Base-by-base conservation (phyloP, 2,797 vertebrate species). In the Oryzias dopingdopingensis region DNA sequence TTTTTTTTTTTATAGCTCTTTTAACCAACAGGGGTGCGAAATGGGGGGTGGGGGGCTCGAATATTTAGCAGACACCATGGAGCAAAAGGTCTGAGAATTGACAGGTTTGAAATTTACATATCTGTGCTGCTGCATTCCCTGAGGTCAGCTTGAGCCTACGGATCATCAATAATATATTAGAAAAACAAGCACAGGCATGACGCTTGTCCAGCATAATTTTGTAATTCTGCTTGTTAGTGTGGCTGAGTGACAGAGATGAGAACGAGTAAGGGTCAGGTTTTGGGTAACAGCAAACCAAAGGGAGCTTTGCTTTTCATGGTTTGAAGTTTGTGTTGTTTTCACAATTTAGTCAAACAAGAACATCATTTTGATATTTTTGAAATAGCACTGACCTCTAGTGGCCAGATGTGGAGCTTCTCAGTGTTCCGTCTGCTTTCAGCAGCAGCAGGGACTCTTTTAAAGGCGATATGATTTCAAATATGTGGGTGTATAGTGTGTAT, bases 371-470 rank as follows among this genome's bases (percentile, higher is more conserved):
- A 52, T 49, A 84, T 81, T 62, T 55, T 12, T 87, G 65, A 68
- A 83, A 72, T 42, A 64, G 62, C 79, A 88, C 72, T 88, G 84
- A 84, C 88, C 86, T 88, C 90, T 88, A 41, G 77, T 86, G 90
- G 64, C 26, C 4, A 18, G 26, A 16, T 0, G 0, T 10, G 8
- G 42, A 74, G 77, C 24, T 62, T 50, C 23, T 5, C 0, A 4
- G 2, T 46, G 14, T 53, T 2, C 0, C 0, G 5, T 26, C 7
- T 26, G 26, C 26, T 26, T 2, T 26, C 26, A 7, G 4, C 54
- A 22, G 49, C 49, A 24, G 29, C 32, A 4, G 23, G 17, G 47
- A 10, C 45, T 56, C n/a, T n/a, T 16, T 29, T 43, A 61, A 44
- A 67, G 37, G 18, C n/a, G 23, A 59, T 42, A 52, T 43, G 15